phyloP scores from a whole-genome alignment of 1,140 invertebrate genomes.

The Parapsyche elsis region DNA sequence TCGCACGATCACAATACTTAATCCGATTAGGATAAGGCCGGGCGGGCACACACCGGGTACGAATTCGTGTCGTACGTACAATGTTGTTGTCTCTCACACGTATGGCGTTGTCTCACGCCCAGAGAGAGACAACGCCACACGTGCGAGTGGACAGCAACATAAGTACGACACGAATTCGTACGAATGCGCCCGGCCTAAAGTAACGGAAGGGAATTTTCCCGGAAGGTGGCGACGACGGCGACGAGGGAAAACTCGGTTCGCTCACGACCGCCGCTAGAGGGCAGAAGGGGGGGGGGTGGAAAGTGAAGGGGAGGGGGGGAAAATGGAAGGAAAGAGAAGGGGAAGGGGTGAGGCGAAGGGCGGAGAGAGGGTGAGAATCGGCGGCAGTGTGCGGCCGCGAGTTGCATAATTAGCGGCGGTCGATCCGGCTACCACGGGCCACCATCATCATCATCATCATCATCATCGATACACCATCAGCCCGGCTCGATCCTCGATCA shows the following conservation, averaged over 20 bases:
- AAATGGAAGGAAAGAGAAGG: background rate
- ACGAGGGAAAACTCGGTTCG: background rate
- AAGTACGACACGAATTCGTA: no score
- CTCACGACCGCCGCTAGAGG: background rate
- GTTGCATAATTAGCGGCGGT: constrained; percentile 53
- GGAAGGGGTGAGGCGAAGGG: background rate
- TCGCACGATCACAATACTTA: no score
- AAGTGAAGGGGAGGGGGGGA: background rate
- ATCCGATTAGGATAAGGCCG: no score
- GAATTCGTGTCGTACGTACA: no score
- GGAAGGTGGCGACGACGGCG: no score
- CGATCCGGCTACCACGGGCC: constrained; percentile 32
- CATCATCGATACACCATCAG: background rate
- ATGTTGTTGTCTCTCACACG: no score
- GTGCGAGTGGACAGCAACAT: no score
- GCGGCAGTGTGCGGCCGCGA: constrained; percentile 6
- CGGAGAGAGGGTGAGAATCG: background rate
- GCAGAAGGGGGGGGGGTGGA: background rate
- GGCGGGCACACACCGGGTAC: no score
- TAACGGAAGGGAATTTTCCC: no score
- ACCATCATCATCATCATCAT: background rate
- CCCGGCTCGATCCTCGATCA: background rate
- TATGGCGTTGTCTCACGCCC: no score
- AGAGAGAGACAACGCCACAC: no score
- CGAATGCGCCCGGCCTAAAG: no score